Conservation (phyloP, 2,113 vertebrate genomes). For the Neogale vison region DNA sequence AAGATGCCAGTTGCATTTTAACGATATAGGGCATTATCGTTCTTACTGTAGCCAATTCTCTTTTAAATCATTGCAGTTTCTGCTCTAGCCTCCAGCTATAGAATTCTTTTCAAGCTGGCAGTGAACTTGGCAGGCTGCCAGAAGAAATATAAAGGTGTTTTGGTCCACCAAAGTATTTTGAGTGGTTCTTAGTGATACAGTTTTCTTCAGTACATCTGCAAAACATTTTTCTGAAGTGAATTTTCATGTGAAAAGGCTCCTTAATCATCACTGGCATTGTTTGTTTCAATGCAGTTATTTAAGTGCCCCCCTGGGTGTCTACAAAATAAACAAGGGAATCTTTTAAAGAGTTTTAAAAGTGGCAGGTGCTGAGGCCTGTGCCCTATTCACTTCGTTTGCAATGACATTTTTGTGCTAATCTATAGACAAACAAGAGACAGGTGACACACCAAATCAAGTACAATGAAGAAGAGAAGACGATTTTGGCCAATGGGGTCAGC, state of each 20-base stretch:
- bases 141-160: constrained; percentile 89
- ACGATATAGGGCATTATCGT: constrained; percentile 90
- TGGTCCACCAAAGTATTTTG: constrained; percentile 87
- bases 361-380: constrained; percentile 94
- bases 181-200: constrained; percentile 90
- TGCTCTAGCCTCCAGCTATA: constrained; percentile 90
- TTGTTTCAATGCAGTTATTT: constrained; percentile 90
- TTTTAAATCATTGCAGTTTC: constrained; percentile 92
- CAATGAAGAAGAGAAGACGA: constrained; percentile 75
- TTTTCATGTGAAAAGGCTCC: constrained; percentile 89
- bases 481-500: constrained; percentile 77
- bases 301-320: constrained; percentile 90
- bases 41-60: constrained; percentile 93
- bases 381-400: constrained; percentile 88
- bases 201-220: constrained; percentile 90
- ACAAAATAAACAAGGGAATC: constrained; percentile 92
- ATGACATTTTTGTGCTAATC: constrained; percentile 88
- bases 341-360: constrained; percentile 92
- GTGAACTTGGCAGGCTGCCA: constrained; percentile 89
- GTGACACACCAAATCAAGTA: constrained; percentile 83
- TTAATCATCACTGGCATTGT: constrained; percentile 89
- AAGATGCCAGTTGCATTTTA: constrained; percentile 94
- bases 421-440: constrained; percentile 90
- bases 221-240: constrained; percentile 88
- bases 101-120: constrained; percentile 91